Evolutionary conservation across 2,113 vertebrate genomes (phyloP).

Genomic region (Pachypanchax playfairii): DNA sequence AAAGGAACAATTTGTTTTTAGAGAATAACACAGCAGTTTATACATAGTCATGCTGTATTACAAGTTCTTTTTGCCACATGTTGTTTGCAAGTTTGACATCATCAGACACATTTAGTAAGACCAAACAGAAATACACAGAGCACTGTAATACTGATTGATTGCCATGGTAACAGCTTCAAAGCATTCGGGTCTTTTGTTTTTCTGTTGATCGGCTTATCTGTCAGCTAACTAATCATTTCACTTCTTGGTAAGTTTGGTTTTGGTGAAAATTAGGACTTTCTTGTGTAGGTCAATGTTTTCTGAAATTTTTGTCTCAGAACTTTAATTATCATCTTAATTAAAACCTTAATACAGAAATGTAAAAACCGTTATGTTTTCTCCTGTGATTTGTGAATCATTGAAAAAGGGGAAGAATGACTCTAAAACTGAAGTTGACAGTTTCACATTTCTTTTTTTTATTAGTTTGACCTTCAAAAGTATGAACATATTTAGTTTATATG

Average conservation of each 20-base stretch:
- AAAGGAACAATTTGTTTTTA: no score
- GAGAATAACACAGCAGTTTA: no score
- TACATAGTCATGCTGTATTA: background rate
- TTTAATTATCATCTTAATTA: background rate
- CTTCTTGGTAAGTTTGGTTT: background rate
- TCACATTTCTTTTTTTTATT: background rate
- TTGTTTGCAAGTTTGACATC: background rate
- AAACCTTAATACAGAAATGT: background rate
- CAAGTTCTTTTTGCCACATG: background rate
- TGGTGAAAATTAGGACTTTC: background rate
- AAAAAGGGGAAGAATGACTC: background rate
- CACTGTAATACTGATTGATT: background rate
- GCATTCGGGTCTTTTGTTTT: background rate
- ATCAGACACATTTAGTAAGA: background rate
- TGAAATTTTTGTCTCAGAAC: no score
- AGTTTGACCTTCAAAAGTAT: background rate
- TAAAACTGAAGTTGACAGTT: background rate
- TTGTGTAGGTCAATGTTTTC: no score
- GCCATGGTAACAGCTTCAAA: slow-evolving; percentile 1
- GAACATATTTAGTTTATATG: no score
- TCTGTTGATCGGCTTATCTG: background rate
- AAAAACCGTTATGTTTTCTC: no score
- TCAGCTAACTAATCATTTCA: background rate
- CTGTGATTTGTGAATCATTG: background rate
- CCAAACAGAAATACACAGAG: background rate